These are phyloP conservation scores for Nettapus auritus DNA, from an alignment of 2,113 vertebrate species.

Conservation along the genomic window DNA sequence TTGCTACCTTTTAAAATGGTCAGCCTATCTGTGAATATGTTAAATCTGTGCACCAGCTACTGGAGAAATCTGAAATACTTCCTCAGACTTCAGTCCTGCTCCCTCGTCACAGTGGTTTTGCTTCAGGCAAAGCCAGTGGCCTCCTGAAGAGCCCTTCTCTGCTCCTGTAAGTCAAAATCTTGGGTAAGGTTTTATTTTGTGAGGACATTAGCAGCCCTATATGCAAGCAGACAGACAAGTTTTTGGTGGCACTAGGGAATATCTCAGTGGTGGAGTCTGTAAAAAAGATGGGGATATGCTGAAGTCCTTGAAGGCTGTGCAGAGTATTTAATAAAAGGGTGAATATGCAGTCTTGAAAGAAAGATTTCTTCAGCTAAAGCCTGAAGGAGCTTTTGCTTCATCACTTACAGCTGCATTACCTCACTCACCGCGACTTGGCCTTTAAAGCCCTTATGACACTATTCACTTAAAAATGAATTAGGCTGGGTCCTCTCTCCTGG, in stretches of 20 bases:
- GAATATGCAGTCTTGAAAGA: constrained; percentile 22
- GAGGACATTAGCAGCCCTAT: neutral
- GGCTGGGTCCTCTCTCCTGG: constrained; percentile 58
- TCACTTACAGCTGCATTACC: constrained; percentile 78
- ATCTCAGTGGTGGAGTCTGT: neutral
- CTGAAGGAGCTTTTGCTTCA: constrained; percentile 75
- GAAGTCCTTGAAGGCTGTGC: constrained; percentile 24
- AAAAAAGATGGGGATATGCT: constrained; percentile 13
- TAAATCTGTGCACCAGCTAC: constrained; percentile 32
- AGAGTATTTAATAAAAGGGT: neutral
- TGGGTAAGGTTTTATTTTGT: neutral
- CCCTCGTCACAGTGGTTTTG: neutral
- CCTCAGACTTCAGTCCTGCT: neutral
- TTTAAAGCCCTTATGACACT: constrained; percentile 73
- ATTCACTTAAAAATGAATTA: constrained; percentile 75
- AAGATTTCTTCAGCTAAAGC: constrained; percentile 53
- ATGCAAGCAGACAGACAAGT: neutral
- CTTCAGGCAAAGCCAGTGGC: neutral
- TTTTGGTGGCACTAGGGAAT: neutral
- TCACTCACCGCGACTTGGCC: constrained; percentile 75
- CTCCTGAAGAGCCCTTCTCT: neutral
- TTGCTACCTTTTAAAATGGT: constrained; percentile 60
- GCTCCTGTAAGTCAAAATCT: neutral
- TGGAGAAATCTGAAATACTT: constrained; percentile 48
- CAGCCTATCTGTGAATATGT: constrained; percentile 57